Percentiles rank a stretch among this genome's conserved stretches.
phyloP scores from a whole-genome alignment of 2,797 vertebrate genomes.

The Ispidina lecontei region DNA sequence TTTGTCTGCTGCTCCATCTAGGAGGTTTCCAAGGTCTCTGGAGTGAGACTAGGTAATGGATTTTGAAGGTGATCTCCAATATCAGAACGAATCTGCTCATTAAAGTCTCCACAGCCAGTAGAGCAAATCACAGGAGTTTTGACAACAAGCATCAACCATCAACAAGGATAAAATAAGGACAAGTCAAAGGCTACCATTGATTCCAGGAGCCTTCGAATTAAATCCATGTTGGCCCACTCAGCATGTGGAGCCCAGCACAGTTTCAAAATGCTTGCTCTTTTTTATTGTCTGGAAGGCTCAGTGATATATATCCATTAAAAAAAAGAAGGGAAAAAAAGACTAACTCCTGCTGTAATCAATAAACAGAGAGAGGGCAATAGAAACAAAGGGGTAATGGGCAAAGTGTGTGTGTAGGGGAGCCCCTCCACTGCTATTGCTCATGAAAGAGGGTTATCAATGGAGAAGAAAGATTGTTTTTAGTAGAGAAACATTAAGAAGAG shows the following conservation, averaged over 20 bases:
- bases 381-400: neutral
- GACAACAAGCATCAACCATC: conserved; percentile 68
- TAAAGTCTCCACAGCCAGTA: conserved; percentile 38
- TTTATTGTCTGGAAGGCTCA: neutral
- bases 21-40: conserved; percentile 45
- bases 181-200: conserved; percentile 68
- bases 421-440: neutral
- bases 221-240: conserved; percentile 49
- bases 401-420: neutral
- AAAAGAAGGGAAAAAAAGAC: neutral
- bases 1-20: neutral
- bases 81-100: conserved; percentile 32
- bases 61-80: conserved; percentile 68
- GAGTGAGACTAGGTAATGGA: conserved; percentile 39
- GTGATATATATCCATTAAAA: neutral
- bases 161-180: conserved; percentile 70
- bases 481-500: neutral
- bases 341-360: conserved; percentile 38
- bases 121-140: conserved; percentile 66
- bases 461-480: neutral
- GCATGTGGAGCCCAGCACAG: conserved; percentile 12
- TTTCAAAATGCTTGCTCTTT: neutral
- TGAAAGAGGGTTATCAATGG: neutral
- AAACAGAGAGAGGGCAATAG: conserved; percentile 13
- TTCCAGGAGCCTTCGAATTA: conserved; percentile 51